Evolutionary conservation across 2,113 vertebrate genomes (phyloP).

Genomic region (Chionomys nivalis): DNA sequence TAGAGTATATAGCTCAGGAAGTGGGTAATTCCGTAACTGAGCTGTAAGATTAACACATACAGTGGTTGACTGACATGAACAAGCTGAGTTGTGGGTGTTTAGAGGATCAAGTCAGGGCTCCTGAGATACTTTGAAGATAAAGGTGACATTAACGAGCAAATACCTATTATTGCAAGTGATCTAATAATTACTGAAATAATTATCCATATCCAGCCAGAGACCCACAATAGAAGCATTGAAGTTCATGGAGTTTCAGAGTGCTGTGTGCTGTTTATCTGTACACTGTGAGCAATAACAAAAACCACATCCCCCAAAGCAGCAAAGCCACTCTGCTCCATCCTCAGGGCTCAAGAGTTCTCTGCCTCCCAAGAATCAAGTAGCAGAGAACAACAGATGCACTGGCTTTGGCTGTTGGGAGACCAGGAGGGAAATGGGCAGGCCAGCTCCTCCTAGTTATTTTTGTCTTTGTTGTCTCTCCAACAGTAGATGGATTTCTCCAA

Average conservation of each 20-base stretch:
- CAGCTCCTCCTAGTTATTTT: neutral
- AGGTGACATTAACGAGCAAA: slow-evolving; percentile 35
- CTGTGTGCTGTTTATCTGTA: neutral
- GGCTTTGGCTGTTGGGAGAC: neutral
- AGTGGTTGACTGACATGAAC: neutral
- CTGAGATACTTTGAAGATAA: slow-evolving; percentile 66
- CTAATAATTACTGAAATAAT: slow-evolving; percentile 61
- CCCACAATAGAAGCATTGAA: neutral
- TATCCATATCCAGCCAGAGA: slow-evolving; percentile 2
- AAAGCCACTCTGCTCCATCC: neutral
- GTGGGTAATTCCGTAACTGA: neutral
- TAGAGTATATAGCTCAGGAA: neutral
- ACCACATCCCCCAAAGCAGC: neutral
- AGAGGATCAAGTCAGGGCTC: slow-evolving; percentile 52
- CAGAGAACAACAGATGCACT: neutral
- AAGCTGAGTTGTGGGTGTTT: neutral
- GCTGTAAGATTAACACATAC: slow-evolving; percentile 33
- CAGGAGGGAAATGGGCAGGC: neutral
- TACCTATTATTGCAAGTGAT: slow-evolving; percentile 39
- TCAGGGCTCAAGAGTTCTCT: neutral
- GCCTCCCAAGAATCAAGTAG: neutral
- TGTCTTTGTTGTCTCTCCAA: neutral
- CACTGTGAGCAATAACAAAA: neutral
- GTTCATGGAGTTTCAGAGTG: neutral
- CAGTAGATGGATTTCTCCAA: slow-evolving; percentile 1